Conservation (phyloP, 2,113 vertebrate genomes). For the Strix uralensis region DNA sequence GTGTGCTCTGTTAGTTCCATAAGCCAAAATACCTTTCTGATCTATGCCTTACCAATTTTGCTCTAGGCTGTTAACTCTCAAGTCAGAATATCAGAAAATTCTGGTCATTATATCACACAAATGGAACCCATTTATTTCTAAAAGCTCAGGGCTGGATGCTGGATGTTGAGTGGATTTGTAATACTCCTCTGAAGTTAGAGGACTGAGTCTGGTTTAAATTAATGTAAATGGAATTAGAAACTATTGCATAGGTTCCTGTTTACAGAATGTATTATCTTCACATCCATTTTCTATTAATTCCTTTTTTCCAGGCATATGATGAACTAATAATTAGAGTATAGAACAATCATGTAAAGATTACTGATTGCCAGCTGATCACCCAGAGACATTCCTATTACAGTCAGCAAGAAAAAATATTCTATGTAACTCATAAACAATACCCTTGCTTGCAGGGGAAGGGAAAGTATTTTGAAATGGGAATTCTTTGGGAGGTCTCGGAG, state of each 20-base stretch:
- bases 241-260: background rate
- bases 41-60: background rate
- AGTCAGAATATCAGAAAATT: background rate
- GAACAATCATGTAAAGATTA: background rate
- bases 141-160: background rate
- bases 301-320: background rate
- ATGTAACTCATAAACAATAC: background rate
- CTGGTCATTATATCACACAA: background rate
- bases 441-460: background rate
- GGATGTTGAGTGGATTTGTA: background rate
- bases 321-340: background rate
- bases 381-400: background rate
- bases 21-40: constrained; percentile 24
- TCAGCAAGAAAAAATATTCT: background rate
- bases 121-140: background rate
- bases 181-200: background rate
- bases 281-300: background rate
- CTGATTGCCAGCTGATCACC: background rate
- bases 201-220: background rate
- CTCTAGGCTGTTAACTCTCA: constrained; percentile 12
- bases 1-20: background rate
- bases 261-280: background rate
- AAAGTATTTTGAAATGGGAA: background rate
- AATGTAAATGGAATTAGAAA: background rate
- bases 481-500: background rate